Base-by-base conservation (phyloP, 1,140 invertebrate species). In the Drosophila serrata region DNA sequence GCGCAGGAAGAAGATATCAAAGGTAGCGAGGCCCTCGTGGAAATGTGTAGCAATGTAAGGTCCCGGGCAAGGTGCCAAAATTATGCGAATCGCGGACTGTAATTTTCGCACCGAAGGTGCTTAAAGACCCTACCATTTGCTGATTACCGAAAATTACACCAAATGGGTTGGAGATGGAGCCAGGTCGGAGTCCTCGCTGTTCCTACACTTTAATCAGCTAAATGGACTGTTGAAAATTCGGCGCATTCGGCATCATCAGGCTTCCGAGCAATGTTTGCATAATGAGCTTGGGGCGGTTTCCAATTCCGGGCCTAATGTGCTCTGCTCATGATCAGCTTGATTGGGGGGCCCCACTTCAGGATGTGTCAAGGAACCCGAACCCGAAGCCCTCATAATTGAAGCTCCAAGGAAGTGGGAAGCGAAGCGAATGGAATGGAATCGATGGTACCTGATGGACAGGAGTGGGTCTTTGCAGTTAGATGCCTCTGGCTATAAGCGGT, bases 181-280 rank as follows among this genome's bases (percentile, higher is more conserved):
- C 49, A 35, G 13, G 74, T 19, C 53, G 59, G 22, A 63, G 51
- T 59, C 51, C 27, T 31, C 33, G 70, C 60, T 58, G 51, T 75
- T 35, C 49, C 31, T 76, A 51, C 84, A 85, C 85, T 81, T 74
- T 85, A 88, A 88, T 90, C 85, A 88, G 85, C 73, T 88, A 90
- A 88, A 88, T 88, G 85, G 80, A 88, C 85, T 88, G 85, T 88
- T 88, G 85, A 88, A 88, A 88, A 88, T 88, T 88, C 79, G 84
- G 57, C 73, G 70, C 79, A 88, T 70, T 87, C 61, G 53, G 65
- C 42, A 12, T 58, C 57, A 73, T 72, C 67, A 73, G 58, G 65
- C 65, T 69, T 49, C 65, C 46, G 65, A 53, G 33, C 61, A 33
- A 57, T 86, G 84, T 86, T 87, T 86, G 81, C 85, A 81, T 82